Conservation (phyloP, 1,140 invertebrate species). For the Oppia nitens region DNA sequence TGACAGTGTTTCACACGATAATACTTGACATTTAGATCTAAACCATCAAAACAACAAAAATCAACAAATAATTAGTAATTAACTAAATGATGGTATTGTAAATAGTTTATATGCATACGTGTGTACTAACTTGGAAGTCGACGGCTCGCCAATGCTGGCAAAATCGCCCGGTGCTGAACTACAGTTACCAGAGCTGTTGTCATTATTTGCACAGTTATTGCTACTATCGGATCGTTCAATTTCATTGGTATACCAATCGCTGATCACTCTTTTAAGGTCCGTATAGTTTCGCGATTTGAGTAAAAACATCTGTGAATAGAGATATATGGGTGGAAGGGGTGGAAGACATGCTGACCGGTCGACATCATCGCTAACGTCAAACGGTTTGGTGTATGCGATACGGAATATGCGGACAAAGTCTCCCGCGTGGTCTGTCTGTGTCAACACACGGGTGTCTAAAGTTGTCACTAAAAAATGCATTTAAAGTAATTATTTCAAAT, state of each 20-base stretch:
- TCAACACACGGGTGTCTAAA: conserved; percentile 6
- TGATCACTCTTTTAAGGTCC: neutral
- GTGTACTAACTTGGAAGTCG: neutral
- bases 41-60: neutral
- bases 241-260: neutral
- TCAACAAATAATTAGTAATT: no score
- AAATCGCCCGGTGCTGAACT: neutral
- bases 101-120: no score
- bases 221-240: neutral
- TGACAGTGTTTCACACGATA: neutral
- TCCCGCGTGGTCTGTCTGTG: conserved; percentile 18
- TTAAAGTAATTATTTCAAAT: no score
- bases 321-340: neutral
- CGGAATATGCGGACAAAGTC: conserved; percentile 22
- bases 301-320: neutral
- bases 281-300: neutral
- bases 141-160: neutral
- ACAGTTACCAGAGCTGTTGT: neutral
- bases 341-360: neutral
- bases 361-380: neutral
- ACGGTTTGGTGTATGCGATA: conserved; percentile 18
- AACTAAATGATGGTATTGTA: no score
- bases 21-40: neutral
- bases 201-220: neutral
- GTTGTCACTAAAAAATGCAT: conserved; percentile 12